Conservation (phyloP, 2,888 invertebrate species). For the Pasiphila rectangulata region DNA sequence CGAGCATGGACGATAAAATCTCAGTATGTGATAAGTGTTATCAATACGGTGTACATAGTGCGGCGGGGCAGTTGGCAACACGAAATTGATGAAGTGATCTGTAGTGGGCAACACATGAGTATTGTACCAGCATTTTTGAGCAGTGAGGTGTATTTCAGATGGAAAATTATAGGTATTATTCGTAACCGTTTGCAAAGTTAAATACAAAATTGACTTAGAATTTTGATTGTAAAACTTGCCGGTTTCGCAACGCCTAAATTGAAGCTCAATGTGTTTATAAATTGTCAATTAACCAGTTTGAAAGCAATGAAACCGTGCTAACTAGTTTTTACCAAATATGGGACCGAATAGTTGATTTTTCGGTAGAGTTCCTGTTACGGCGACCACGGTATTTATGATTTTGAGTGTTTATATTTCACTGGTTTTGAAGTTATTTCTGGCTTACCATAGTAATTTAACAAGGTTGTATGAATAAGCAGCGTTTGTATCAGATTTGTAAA, state of each 20-base stretch:
- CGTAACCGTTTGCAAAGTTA: not conserved
- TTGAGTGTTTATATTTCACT: no score
- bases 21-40: slow-evolving; percentile 77
- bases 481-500: no score
- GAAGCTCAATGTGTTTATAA: slow-evolving; percentile 1
- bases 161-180: not conserved
- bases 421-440: not conserved
- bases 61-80: slow-evolving; percentile 30
- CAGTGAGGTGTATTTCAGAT: slow-evolving; percentile 26
- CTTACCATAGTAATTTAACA: no score
- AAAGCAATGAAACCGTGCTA: slow-evolving; percentile 6
- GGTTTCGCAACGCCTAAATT: not conserved
- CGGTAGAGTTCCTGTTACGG: not conserved
- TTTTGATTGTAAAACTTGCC: not conserved
- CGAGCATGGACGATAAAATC: slow-evolving; percentile 77
- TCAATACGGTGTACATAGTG: slow-evolving; percentile 51
- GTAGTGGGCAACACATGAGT: slow-evolving; percentile 22
- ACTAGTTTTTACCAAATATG: slow-evolving; percentile 1
- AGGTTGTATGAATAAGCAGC: no score
- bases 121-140: slow-evolving; percentile 15
- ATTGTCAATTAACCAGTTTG: slow-evolving; percentile 7
- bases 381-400: no score
- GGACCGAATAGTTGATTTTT: slow-evolving; percentile 7
- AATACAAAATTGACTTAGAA: not conserved
- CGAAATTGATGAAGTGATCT: slow-evolving; percentile 28